phyloP scores from a whole-genome alignment of 2,888 invertebrate species.

The Timema podura region DNA sequence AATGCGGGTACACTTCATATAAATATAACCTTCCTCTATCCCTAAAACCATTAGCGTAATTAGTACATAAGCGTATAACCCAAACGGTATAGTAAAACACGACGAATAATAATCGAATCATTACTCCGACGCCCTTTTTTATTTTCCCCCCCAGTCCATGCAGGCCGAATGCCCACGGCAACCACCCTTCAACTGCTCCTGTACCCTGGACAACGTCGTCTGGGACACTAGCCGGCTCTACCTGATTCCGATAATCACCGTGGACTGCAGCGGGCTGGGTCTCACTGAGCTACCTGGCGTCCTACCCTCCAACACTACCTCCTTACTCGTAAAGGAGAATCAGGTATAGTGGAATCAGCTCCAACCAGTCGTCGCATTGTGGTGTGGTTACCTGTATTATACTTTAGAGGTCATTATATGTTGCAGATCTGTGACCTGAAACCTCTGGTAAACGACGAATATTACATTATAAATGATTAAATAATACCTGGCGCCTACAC shows the following conservation, averaged over 20 bases:
- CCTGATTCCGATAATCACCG: slow-evolving; percentile 61
- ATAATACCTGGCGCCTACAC: too few species aligned
- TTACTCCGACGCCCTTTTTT: not conserved
- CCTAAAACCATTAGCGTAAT: too few species aligned
- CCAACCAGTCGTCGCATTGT: too few species aligned
- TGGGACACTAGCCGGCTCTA: slow-evolving; percentile 43
- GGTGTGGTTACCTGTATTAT: too few species aligned
- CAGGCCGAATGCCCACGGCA: slow-evolving; percentile 54
- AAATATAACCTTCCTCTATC: too few species aligned
- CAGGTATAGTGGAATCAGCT: too few species aligned
- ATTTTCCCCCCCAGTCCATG: slow-evolving; percentile 46
- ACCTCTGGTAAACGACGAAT: slow-evolving; percentile 59
- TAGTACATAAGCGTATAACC: too few species aligned
- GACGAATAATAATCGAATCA: too few species aligned
- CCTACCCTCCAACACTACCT: slow-evolving; percentile 63
- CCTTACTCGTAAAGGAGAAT: slow-evolving; percentile 61
- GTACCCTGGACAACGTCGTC: slow-evolving; percentile 61
- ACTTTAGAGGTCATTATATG: too few species aligned
- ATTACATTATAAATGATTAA: too few species aligned
- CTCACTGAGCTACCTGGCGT: slow-evolving; percentile 56
- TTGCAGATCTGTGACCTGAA: slow-evolving; percentile 62
- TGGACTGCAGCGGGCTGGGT: slow-evolving; percentile 59
- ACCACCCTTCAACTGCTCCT: slow-evolving; percentile 50
- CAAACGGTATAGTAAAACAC: too few species aligned
- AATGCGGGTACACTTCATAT: too few species aligned